Evolutionary conservation across 1,140 invertebrate genomes (phyloP).

Genomic region (Pristionchus pacificus): DNA sequence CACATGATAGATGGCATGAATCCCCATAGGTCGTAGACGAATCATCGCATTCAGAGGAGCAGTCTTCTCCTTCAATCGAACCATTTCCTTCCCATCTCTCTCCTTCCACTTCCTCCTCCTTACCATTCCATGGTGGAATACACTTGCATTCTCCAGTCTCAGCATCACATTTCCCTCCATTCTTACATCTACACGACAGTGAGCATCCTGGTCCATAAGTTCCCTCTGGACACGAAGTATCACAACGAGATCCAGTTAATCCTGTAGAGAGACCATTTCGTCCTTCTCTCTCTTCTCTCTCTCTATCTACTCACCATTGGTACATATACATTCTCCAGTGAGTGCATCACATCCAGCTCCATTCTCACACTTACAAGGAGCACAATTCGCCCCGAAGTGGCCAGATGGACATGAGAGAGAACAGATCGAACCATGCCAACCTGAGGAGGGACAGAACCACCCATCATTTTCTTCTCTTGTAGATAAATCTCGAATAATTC

Average conservation of each 20-base stretch:
- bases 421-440: slow-evolving; percentile 59
- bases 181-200: slow-evolving; percentile 14
- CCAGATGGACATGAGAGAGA: slow-evolving; percentile 41
- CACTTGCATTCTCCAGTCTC: slow-evolving; percentile 77
- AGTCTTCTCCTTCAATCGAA: slow-evolving; percentile 30
- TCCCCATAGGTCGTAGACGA: slow-evolving; percentile 39
- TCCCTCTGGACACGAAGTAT: slow-evolving; percentile 54
- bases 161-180: slow-evolving; percentile 70
- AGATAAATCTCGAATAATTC: no score
- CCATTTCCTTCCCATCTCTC: no score
- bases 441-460: slow-evolving; percentile 44
- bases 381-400: slow-evolving; percentile 62
- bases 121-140: slow-evolving; percentile 29
- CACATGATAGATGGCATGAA: slow-evolving; percentile 44
- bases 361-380: slow-evolving; percentile 84
- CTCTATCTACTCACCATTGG: slow-evolving; percentile 62
- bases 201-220: slow-evolving; percentile 57
- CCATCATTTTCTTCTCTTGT: no score
- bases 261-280: not conserved
- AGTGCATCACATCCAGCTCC: slow-evolving; percentile 75
- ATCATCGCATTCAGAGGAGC: slow-evolving; percentile 39
- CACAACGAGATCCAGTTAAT: slow-evolving; percentile 56
- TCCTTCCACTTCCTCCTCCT: no score
- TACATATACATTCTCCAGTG: slow-evolving; percentile 76
- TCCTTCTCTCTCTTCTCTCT: not conserved